Evolutionary conservation across 1,140 invertebrate genomes (phyloP), one percentile per base, ranked within the genome.

Genomic region (Dreissena polymorpha): DNA sequence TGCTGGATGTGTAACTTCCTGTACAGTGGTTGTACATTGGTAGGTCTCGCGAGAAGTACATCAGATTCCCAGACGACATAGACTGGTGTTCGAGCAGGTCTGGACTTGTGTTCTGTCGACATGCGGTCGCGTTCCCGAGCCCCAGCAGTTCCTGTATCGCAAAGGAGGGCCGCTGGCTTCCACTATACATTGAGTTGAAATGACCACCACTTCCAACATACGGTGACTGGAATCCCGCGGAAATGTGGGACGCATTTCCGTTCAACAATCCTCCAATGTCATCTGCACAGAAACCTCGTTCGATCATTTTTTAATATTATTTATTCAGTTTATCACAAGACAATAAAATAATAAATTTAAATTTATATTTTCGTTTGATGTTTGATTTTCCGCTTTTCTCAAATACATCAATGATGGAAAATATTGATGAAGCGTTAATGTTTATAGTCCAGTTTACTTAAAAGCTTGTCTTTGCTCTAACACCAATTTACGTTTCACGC

Each of bases 121-220:
- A 83, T 6, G 49, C 50, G 16, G 57, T 60, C n/a, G 70, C 49
- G 49, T 83, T 76, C 13, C 73, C 29, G 23, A 83, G 49, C 10
- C 81, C 81, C 2, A 83, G 65, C 49, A 83, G 51, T 64, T 83
- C 81, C 57, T 83, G 81, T 23, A 83, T 83, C 12, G 81, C 81
- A 21, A 83, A 83, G 10, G 81, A 83, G 12, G 81, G 57, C 2
- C 81, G 60, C 39, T 83, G 81, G 68, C 75, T 83, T 10, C 25
- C 49, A 21, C 64, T 55, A 55, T 83, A 83, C 72, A 83, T 83
- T 51, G 75, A 73, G 29, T 68, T 69, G 63, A 76, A 83, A 71
- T 83, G 81, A 69, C 80, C 80, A 18, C 67, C 57, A 51, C 69
- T 83, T 60, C 73, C 73, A 6, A 68, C 29, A 27, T 83, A 83